Conservation (phyloP, 2,797 vertebrate genomes). For the Cirrhinus molitorella region DNA sequence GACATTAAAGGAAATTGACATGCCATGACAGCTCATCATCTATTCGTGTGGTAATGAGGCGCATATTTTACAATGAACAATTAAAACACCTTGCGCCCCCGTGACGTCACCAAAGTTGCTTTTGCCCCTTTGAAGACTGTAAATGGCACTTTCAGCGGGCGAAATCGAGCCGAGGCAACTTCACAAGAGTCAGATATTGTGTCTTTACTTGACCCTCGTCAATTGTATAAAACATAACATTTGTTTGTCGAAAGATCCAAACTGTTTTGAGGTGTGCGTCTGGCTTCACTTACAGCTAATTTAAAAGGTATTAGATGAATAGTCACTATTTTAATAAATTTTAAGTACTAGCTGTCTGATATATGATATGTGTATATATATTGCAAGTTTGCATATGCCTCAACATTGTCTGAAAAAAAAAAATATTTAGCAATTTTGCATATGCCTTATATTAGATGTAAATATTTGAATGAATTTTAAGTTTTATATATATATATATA, state of each 20-base stretch:
- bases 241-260: not conserved
- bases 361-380: not conserved
- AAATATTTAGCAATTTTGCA: too few species aligned
- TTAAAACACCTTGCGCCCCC: constrained; percentile 58
- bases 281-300: not conserved
- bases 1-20: constrained; percentile 84
- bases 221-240: not conserved
- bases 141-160: not conserved
- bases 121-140: constrained; percentile 38
- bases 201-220: not conserved
- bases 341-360: not conserved
- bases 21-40: constrained; percentile 82
- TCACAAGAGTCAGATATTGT: not conserved
- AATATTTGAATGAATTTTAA: too few species aligned
- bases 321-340: not conserved
- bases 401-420: too few species aligned
- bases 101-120: constrained; percentile 34
- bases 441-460: too few species aligned
- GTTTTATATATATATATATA: too few species aligned
- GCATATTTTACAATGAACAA: constrained; percentile 71
- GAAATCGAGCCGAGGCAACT: not conserved
- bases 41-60: constrained; percentile 82
- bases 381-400: not conserved
- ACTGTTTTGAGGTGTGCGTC: not conserved
- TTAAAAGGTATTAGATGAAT: not conserved